A percentile compares a stretch with the other conserved stretches of the same genome.
These are phyloP conservation scores for Troilus luridus DNA, from an alignment of 2,888 invertebrate genomes.

Conservation along the genomic window DNA sequence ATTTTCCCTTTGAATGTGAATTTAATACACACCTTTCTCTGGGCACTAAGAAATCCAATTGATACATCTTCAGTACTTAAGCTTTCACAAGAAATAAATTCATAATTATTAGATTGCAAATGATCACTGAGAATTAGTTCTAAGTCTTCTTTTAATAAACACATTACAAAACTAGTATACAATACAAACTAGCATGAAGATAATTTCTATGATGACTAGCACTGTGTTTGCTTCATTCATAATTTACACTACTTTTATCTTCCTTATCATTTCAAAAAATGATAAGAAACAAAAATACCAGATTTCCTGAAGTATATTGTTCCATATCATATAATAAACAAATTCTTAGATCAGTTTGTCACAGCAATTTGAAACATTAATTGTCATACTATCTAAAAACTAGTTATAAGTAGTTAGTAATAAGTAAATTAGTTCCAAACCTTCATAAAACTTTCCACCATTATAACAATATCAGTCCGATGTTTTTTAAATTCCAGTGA, in stretches of 20 bases:
- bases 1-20: background rate
- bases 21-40: background rate
- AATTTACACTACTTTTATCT: conserved; percentile 41
- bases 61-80: conserved; percentile 11
- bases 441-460: background rate
- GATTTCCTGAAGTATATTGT: background rate
- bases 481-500: background rate
- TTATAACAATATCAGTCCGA: background rate
- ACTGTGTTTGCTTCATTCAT: conserved; percentile 10
- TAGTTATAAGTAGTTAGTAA: background rate
- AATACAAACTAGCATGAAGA: background rate
- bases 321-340: background rate
- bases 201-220: conserved; percentile 23
- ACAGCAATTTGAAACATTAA: background rate
- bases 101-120: conserved; percentile 30
- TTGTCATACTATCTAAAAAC: background rate
- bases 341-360: background rate
- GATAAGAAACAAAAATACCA: conserved; percentile 31
- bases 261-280: conserved; percentile 31
- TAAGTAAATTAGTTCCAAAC: background rate
- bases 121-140: conserved; percentile 17
- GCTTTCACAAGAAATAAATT: conserved; percentile 46
- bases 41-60: conserved; percentile 36
- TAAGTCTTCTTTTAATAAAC: conserved; percentile 16
- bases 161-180: conserved; percentile 12